Conservation (phyloP, 2,888 invertebrate genomes). For the Apocheima hispidaria region DNA sequence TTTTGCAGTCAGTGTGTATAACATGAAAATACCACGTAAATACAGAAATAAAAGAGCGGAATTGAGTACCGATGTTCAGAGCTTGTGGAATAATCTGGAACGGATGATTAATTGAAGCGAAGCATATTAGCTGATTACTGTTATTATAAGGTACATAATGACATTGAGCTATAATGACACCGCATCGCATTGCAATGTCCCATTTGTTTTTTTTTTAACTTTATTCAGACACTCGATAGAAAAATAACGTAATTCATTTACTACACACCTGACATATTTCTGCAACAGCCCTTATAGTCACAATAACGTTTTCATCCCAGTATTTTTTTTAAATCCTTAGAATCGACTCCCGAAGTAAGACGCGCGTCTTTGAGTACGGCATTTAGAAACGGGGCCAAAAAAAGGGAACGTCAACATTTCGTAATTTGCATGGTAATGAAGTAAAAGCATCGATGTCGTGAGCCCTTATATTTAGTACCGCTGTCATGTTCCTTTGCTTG, state of each 20-base stretch:
- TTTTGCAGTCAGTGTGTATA: not conserved
- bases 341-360: not conserved
- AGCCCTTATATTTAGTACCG: conserved; percentile 38
- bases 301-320: not conserved
- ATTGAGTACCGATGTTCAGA: not conserved
- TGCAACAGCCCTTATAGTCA: not conserved
- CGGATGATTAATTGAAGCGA: not conserved
- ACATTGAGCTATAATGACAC: too few species aligned
- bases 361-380: conserved; percentile 37
- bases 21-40: not conserved
- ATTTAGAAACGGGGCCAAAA: conserved; percentile 54
- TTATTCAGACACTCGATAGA: too few species aligned
- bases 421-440: conserved; percentile 80
- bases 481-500: conserved; percentile 29
- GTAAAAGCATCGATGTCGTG: conserved; percentile 64
- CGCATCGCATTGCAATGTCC: too few species aligned
- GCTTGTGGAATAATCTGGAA: not conserved
- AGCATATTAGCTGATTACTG: not conserved
- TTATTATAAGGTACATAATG: not conserved
- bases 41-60: not conserved
- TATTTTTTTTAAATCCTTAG: not conserved
- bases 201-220: too few species aligned
- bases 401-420: conserved; percentile 67
- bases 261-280: not conserved
- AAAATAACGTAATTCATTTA: too few species aligned